Percentiles rank a stretch among this genome's conserved stretches.
Evolutionary conservation across 2,113 vertebrate species (phyloP).

Genomic region (Scomber japonicus): DNA sequence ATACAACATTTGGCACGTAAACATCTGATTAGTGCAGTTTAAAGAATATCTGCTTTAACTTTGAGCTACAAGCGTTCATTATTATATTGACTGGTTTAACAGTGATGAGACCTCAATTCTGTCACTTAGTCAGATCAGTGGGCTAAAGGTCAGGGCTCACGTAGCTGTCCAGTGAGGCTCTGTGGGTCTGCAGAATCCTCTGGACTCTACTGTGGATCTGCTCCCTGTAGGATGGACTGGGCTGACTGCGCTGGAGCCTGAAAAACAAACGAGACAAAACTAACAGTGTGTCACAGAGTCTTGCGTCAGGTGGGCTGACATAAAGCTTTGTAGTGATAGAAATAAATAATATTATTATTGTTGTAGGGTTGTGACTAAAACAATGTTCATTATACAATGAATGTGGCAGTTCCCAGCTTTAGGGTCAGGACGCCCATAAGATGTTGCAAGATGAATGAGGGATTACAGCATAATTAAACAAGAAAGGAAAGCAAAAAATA

Average conservation of each 20-base stretch:
- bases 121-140: background rate
- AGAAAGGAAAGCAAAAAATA: background rate
- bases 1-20: background rate
- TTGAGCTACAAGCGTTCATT: background rate
- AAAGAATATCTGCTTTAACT: background rate
- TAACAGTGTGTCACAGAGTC: background rate
- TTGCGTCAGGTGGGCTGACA: background rate
- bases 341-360: too few relatives aligned
- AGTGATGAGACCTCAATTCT: background rate
- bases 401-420: background rate
- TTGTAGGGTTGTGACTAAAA: background rate
- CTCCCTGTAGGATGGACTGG: slow-evolving; percentile 87
- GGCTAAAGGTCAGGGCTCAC: slow-evolving; percentile 33
- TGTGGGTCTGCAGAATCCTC: slow-evolving; percentile 91
- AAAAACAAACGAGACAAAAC: background rate
- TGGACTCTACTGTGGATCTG: slow-evolving; percentile 94
- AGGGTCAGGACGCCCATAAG: background rate
- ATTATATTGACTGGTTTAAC: background rate
- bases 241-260: slow-evolving; percentile 87
- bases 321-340: background rate
- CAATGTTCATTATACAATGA: background rate
- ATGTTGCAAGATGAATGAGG: background rate
- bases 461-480: background rate
- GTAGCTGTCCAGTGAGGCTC: slow-evolving; percentile 79
- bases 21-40: background rate